These are phyloP conservation scores for Gymnosoma rotundatum DNA, from an alignment of 2,888 invertebrate genomes.

Conservation along the genomic window DNA sequence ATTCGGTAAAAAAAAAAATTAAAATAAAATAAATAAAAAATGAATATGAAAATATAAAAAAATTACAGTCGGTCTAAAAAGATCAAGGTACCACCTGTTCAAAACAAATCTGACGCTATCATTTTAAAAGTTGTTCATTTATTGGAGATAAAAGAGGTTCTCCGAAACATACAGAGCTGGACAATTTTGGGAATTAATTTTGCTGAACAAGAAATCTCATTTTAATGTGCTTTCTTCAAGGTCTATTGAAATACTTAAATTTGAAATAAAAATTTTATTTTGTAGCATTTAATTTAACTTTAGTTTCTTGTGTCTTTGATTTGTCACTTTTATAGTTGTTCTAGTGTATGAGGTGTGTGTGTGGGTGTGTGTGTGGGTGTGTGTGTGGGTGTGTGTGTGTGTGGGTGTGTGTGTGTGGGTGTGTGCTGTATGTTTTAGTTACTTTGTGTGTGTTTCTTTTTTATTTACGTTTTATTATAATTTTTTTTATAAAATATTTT, in stretches of 20 bases:
- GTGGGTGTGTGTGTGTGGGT: background rate
- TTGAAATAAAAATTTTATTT: background rate
- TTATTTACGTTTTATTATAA: background rate
- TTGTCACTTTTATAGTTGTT: slow-evolving; percentile 74
- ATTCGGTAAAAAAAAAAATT: slow-evolving; percentile 1
- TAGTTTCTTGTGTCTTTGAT: slow-evolving; percentile 75
- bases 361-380: background rate
- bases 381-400: background rate
- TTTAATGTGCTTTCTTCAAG: background rate
- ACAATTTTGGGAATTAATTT: too few species aligned
- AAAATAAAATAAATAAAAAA: background rate
- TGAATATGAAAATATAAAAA: background rate
- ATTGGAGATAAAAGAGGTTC: background rate
- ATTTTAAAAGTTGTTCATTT: background rate
- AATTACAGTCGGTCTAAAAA: slow-evolving; percentile 6
- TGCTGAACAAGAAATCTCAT: too few species aligned
- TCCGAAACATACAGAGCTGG: too few species aligned
- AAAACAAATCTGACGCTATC: background rate
- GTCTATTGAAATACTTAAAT: background rate
- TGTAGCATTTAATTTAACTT: background rate
- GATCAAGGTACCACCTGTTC: background rate
- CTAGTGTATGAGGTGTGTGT: background rate
- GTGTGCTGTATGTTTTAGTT: slow-evolving; percentile 10
- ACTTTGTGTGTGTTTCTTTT: slow-evolving; percentile 5
- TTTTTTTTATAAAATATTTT: slow-evolving; percentile 41